Evolutionary conservation across 2,888 invertebrate genomes (phyloP), one percentile per base, ranked within the genome.

Genomic region (Agrochola litura): DNA sequence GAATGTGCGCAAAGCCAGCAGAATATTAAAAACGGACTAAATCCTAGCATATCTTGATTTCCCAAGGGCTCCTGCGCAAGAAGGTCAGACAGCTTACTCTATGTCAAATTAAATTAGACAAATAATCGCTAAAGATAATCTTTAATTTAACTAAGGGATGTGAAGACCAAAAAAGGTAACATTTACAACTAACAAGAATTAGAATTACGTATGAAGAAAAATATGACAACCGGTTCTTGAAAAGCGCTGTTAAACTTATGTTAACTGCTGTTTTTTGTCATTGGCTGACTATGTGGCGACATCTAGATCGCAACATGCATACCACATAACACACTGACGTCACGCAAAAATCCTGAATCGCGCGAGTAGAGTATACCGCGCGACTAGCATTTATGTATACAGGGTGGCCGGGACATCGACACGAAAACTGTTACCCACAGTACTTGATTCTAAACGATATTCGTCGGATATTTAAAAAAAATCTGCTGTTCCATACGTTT

Each of bases 1-100:
- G 3, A 14, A 54, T n/a, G 9, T 25, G 49, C 6, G n/a, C 46
- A 54, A 30, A 61, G 46, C 19, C 49, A 25, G 22, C 19, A 70
- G 30, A 70, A 63, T 79, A 83, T 79, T 68, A 84, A 67, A 67
- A 67, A 43, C 25, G 1, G 25, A 60, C 63, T 54, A 54, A 54
- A 37, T 52, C 41, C 37, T 63, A 76, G 74, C 25, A 22, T 37
- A 22, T n/a, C 56, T 61, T 63, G 83, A 82, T 82, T 82, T 76
- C 82, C 86, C 82, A 9, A 9, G 72, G 41, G 82, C 2, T 37
- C 6, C 46, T 49, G n/a, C 46, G 9, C 30, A 37, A 61, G 43
- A 30, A 72, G 61, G n/a, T 65, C 49, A 56, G 67, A 43, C 46
- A 66, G 41, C 49, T 74, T 8, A 52, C n/a, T 58, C 56, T 22